These are phyloP conservation scores for Tubiluchus corallicola DNA, from an alignment of 2,888 invertebrate genomes.

Conservation along the genomic window DNA sequence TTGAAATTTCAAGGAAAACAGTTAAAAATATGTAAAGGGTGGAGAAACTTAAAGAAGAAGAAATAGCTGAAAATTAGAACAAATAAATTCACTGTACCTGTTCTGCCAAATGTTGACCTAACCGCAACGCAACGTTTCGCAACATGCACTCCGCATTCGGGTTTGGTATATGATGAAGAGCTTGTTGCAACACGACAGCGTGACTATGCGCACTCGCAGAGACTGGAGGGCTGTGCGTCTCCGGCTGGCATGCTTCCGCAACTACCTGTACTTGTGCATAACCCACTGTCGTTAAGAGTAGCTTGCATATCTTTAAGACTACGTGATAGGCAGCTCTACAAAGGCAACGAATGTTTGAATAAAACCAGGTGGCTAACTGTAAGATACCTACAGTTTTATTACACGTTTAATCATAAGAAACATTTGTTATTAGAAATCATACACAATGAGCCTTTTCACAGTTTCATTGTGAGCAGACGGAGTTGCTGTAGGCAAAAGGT, in stretches of 20 bases:
- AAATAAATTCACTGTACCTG: slow-evolving; percentile 35
- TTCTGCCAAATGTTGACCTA: slow-evolving; percentile 60
- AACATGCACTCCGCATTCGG: slow-evolving; percentile 64
- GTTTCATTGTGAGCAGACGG: no score
- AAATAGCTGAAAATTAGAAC: slow-evolving; percentile 10
- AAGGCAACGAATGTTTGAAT: slow-evolving; percentile 16
- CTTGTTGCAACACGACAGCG: slow-evolving; percentile 49
- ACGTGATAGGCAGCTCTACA: slow-evolving; percentile 65
- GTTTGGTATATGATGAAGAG: slow-evolving; percentile 61
- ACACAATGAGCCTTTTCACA: not conserved
- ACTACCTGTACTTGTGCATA: slow-evolving; percentile 36
- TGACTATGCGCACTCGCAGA: slow-evolving; percentile 29
- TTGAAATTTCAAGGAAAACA: no score
- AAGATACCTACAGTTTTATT: slow-evolving; percentile 10
- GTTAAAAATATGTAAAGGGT: no score
- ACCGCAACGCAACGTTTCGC: slow-evolving; percentile 58
- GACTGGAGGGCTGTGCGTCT: slow-evolving; percentile 34
- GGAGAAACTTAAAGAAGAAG: no score
- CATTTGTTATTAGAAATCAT: not conserved
- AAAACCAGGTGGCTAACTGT: no score
- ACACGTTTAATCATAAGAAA: not conserved
- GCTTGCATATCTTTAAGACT: slow-evolving; percentile 66
- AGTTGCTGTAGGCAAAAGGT: no score
- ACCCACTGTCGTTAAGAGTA: slow-evolving; percentile 67
- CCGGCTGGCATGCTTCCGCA: slow-evolving; percentile 37